phyloP scores from a whole-genome alignment of 2,797 vertebrate species.

The Chelonia mydas region DNA sequence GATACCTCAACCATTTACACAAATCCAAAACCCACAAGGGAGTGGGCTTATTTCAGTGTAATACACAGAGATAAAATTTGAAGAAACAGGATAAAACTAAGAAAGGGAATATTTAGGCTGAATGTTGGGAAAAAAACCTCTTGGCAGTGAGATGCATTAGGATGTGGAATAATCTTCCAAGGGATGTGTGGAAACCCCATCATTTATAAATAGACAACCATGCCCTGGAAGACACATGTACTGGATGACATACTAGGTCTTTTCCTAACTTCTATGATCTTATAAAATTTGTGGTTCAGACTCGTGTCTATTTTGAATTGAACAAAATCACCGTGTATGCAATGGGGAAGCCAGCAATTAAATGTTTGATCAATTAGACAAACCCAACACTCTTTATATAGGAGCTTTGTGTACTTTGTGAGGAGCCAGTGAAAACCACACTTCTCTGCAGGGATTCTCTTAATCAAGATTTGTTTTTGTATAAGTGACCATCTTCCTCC shows the following conservation, averaged over 20 bases:
- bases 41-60: not conserved
- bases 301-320: conserved; percentile 50
- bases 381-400: conserved; percentile 46
- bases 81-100: not conserved
- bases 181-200: conserved; percentile 36
- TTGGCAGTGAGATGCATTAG: not conserved
- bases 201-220: conserved; percentile 37
- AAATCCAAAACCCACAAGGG: not conserved
- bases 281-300: conserved; percentile 46
- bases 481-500: conserved; percentile 57
- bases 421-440: conserved; percentile 42
- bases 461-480: conserved; percentile 66
- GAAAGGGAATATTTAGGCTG: not conserved
- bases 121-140: not conserved
- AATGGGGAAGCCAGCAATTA: conserved; percentile 35
- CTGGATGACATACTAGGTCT: conserved; percentile 37
- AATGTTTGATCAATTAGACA: conserved; percentile 40
- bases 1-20: not conserved
- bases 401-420: not conserved
- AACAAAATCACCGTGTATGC: conserved; percentile 55
- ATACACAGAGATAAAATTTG: not conserved
- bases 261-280: conserved; percentile 42
- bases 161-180: not conserved
- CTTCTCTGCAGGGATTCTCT: conserved; percentile 47
- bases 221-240: conserved; percentile 31